Conservation (phyloP, 2,797 vertebrate genomes). For the Halcyon chelicuti region DNA sequence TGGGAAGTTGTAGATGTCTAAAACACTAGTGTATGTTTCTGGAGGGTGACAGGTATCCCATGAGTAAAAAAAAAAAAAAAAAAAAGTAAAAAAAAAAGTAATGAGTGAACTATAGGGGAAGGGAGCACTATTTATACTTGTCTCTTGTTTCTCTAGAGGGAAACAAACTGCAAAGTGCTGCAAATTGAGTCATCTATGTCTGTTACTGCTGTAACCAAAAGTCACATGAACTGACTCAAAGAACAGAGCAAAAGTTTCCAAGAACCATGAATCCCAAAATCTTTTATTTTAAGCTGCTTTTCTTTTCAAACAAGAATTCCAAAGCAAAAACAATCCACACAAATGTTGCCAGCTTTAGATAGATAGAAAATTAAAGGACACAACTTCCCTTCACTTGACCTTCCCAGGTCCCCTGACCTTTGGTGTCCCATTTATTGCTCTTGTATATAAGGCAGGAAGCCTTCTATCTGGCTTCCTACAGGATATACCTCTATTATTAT, state of each 20-base stretch:
- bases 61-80: background rate
- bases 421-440: background rate
- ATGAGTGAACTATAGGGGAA: background rate
- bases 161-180: background rate
- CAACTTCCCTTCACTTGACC: background rate
- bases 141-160: background rate
- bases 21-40: background rate
- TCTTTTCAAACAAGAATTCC: background rate
- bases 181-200: background rate
- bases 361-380: background rate
- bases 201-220: background rate
- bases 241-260: background rate
- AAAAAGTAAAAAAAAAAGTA: background rate
- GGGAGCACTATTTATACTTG: background rate
- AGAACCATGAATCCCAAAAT: background rate
- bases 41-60: background rate
- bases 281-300: background rate
- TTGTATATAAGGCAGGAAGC: background rate
- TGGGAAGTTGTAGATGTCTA: background rate
- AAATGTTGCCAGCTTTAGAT: background rate
- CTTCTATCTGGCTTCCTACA: conserved; percentile 6
- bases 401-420: background rate
- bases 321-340: background rate
- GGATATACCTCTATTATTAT: background rate
- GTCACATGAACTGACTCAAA: background rate